Conservation (phyloP, 2,888 invertebrate species). For the Odontothrips loti region DNA sequence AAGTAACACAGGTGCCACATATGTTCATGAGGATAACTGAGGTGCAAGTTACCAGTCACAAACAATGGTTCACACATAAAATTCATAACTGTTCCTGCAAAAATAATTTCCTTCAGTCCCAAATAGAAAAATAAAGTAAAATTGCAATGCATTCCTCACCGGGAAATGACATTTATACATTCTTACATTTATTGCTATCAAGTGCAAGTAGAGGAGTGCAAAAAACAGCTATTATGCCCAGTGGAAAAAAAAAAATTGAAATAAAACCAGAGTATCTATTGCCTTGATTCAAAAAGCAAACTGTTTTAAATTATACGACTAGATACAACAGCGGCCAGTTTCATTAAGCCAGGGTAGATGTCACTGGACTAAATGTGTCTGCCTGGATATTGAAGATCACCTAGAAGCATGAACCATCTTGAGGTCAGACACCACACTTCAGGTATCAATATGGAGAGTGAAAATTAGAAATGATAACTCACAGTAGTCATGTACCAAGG, state of each 20-base stretch:
- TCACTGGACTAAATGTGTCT: neutral
- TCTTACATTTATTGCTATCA: neutral
- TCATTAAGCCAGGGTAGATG: neutral
- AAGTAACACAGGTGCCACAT: too few species aligned
- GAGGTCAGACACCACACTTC: neutral
- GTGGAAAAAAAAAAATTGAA: neutral
- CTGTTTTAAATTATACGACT: neutral
- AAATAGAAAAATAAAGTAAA: constrained; percentile 3
- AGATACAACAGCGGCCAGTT: neutral
- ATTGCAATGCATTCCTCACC: neutral
- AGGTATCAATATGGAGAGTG: neutral
- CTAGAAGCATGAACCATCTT: constrained; percentile 12
- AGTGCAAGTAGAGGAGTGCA: neutral
- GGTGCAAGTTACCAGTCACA: too few species aligned
- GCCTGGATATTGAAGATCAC: neutral
- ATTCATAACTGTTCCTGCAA: neutral
- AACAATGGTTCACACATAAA: too few species aligned
- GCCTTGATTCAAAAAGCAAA: neutral
- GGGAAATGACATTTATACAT: neutral
- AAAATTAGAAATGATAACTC: neutral
- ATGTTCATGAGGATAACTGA: too few species aligned
- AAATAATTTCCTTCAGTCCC: neutral
- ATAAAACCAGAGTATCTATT: neutral
- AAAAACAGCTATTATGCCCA: neutral
- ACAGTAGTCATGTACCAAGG: constrained; percentile 26